Conservation (phyloP, 2,797 vertebrate species). For the Mionectes olivaceus region DNA sequence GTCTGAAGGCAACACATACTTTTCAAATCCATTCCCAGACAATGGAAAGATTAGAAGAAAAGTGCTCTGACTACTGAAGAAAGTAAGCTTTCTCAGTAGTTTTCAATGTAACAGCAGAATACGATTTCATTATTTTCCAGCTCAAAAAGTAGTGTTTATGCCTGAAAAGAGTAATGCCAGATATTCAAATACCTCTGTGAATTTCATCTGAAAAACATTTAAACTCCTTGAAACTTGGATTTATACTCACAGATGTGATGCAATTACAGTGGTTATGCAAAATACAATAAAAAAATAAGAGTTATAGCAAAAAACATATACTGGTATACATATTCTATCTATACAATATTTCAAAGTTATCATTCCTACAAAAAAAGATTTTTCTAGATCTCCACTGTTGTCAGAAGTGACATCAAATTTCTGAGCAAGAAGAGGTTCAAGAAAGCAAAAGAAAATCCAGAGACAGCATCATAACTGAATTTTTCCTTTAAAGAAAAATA, state of each 20-base stretch:
- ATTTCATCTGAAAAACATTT: background rate
- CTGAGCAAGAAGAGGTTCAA: background rate
- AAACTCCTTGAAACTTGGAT: background rate
- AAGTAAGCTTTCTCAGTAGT: background rate
- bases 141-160: background rate
- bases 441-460: background rate
- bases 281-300: background rate
- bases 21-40: background rate
- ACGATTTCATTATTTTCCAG: background rate
- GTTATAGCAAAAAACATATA: background rate
- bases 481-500: background rate
- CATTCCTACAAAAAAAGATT: background rate
- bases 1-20: background rate
- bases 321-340: background rate
- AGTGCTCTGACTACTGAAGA: background rate
- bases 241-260: background rate
- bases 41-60: background rate
- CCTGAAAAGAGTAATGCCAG: background rate
- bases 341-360: background rate
- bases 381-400: background rate
- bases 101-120: background rate
- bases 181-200: background rate
- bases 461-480: rapidly evolving
- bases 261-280: background rate
- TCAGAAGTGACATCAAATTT: background rate